Evolutionary conservation across 2,888 invertebrate species (phyloP).

Genomic region (Drosophila nr. fundita): DNA sequence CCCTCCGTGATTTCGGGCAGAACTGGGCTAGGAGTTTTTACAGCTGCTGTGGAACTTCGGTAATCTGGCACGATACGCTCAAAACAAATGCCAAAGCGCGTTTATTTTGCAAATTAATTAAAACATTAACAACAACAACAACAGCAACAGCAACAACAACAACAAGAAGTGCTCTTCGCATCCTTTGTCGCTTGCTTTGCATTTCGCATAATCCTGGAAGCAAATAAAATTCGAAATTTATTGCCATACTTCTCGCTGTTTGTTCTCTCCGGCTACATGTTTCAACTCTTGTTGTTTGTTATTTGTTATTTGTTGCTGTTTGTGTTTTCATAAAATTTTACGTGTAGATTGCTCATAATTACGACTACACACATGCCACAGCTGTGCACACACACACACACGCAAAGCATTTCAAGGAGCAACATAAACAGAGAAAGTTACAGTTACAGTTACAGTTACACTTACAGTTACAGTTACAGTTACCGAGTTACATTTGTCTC

Average conservation of each 20-base stretch:
- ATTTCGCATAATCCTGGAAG: constrained; percentile 45
- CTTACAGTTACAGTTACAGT: constrained; percentile 15
- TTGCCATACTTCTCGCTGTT: constrained; percentile 34
- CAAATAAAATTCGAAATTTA: constrained; percentile 74
- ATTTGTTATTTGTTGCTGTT: constrained; percentile 37
- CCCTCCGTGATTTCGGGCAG: background rate
- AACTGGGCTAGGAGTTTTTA: constrained; percentile 22
- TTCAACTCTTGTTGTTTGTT: constrained; percentile 25
- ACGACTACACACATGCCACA: constrained; percentile 46
- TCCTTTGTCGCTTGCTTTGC: constrained; percentile 38
- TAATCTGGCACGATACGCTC: constrained; percentile 37
- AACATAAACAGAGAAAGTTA: constrained; percentile 29
- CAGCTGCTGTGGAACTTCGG: constrained; percentile 34
- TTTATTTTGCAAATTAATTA: constrained; percentile 71
- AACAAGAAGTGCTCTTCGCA: constrained; percentile 25
- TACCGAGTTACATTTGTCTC: constrained; percentile 63
- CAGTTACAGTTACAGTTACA: constrained; percentile 46
- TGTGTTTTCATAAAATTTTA: constrained; percentile 56
- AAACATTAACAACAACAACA: constrained; percentile 60
- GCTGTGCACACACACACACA: constrained; percentile 34
- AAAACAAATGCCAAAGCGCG: constrained; percentile 41
- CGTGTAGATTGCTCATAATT: constrained; percentile 74
- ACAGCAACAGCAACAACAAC: background rate
- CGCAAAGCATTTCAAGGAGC: constrained; percentile 24
- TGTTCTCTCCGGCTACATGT: constrained; percentile 12